Percentiles rank a stretch among this genome's conserved stretches.
These are phyloP conservation scores for Sinopyrophorus schimmeli DNA, from an alignment of 2,888 invertebrate genomes.

Conservation along the genomic window DNA sequence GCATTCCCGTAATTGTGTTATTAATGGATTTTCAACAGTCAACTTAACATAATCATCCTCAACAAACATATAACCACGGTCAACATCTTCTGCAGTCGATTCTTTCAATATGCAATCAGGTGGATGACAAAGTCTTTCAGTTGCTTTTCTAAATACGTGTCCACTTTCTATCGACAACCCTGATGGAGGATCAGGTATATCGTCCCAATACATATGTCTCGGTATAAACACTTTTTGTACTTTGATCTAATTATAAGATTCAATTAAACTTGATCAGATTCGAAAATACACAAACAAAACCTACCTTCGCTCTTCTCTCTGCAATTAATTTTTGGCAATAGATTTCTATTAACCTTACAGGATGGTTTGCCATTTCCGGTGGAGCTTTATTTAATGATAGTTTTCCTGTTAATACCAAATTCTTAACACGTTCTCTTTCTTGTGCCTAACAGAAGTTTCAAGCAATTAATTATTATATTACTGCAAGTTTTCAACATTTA, in stretches of 20 bases:
- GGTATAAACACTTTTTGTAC: slow-evolving; percentile 51
- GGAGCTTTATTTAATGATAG: slow-evolving; percentile 70
- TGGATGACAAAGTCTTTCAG: slow-evolving; percentile 54
- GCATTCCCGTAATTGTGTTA: slow-evolving; percentile 62
- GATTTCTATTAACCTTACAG: slow-evolving; percentile 67
- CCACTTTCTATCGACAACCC: slow-evolving; percentile 56
- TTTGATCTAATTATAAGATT: slow-evolving; percentile 46
- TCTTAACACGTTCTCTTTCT: slow-evolving; percentile 71
- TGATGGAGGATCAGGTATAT: slow-evolving; percentile 52
- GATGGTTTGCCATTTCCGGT: slow-evolving; percentile 66
- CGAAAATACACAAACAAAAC: not conserved
- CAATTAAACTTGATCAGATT: not conserved
- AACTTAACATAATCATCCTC: slow-evolving; percentile 63
- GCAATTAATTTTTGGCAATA: slow-evolving; percentile 58
- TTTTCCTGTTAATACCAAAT: slow-evolving; percentile 67
- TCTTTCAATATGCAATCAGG: slow-evolving; percentile 52
- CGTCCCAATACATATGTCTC: slow-evolving; percentile 51
- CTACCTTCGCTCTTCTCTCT: slow-evolving; percentile 58
- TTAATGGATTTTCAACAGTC: slow-evolving; percentile 65
- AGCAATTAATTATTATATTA: not conserved
- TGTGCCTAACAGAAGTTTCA: slow-evolving; percentile 50
- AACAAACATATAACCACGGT: slow-evolving; percentile 61
- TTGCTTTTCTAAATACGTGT: slow-evolving; percentile 50
- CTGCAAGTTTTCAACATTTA: not conserved
- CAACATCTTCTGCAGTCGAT: slow-evolving; percentile 52